phyloP scores from a whole-genome alignment of 2,113 vertebrate genomes.

The Cyphomyrus discorhynchus region DNA sequence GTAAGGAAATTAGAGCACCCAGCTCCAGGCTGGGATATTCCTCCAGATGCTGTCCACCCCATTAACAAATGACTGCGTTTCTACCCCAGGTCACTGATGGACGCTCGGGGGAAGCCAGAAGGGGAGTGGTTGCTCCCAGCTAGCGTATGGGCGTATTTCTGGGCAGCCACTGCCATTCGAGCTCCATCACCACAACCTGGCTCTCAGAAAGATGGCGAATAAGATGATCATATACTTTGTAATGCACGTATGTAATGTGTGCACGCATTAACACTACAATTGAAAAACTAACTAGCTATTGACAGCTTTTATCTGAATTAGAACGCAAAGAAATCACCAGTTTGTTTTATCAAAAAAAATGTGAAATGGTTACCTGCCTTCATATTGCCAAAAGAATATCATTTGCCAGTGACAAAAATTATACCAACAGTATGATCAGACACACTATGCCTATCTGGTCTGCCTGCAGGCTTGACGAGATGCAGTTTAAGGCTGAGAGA shows the following conservation, averaged over 20 bases:
- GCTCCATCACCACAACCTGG: background rate
- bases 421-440: background rate
- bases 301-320: background rate
- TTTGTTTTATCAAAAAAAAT: background rate
- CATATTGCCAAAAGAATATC: background rate
- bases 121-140: background rate
- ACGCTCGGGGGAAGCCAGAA: background rate
- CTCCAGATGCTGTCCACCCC: background rate
- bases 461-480: background rate
- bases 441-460: background rate
- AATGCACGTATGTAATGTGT: background rate
- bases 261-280: background rate
- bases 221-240: background rate
- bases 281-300: background rate
- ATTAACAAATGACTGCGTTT: conserved; percentile 2
- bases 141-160: background rate
- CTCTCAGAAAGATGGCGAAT: background rate
- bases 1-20: background rate
- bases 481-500: background rate
- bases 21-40: conserved; percentile 10
- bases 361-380: background rate
- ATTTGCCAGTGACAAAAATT: background rate
- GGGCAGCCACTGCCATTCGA: background rate
- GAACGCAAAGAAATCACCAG: background rate
- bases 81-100: background rate